Evolutionary conservation across 2,888 invertebrate genomes (phyloP), one percentile per base, ranked within the genome.

Genomic region (Andrena bicolor): DNA sequence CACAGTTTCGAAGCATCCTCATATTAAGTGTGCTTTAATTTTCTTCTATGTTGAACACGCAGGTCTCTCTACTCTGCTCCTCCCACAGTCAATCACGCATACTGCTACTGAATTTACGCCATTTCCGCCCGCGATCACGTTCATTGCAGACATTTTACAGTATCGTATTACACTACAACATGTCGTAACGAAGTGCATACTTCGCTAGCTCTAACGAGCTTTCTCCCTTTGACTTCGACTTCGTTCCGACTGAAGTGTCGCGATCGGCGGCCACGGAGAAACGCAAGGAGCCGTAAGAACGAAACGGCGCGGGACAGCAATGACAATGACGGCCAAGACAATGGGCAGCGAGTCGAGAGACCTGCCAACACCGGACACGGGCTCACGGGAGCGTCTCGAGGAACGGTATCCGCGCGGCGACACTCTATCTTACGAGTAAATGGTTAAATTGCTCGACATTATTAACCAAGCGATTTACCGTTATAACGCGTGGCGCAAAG

Each of bases 281-380:
- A 77, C 26, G 58, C 51, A 23, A 26, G 68, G 53, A 56, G 76
- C 64, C 32, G 80, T 78, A 75, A 76, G 76, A 78, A 85, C 72
- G 77, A 83, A 73, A 70, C 81, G 83, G 80, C 82, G 81, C 70
- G 53, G 76, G 82, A 75, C 61, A 48, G 66, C 72, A 83, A 75
- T 72, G 79, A 83, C 76, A 83, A 80, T 78, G 65, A 81, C 75
- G 58, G 80, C 51, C 72, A 83, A 90, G 87, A 91, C 89, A 90
- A 90, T 89, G 87, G 86, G 64, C 83, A 86, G 80, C 85, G 84
- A 82, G 80, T 87, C 88, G 88, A 87, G 85, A 91, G 85, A 91
- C 86, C 82, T 80, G 80, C 76, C 81, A 88, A 90, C 87, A 92
- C 92, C 91, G 91, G 92, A 92, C 90, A 92, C 90, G 91, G 85